Base-by-base conservation (phyloP, 92 coral and sea anemone species). In the Desmophyllum pertusum region DNA sequence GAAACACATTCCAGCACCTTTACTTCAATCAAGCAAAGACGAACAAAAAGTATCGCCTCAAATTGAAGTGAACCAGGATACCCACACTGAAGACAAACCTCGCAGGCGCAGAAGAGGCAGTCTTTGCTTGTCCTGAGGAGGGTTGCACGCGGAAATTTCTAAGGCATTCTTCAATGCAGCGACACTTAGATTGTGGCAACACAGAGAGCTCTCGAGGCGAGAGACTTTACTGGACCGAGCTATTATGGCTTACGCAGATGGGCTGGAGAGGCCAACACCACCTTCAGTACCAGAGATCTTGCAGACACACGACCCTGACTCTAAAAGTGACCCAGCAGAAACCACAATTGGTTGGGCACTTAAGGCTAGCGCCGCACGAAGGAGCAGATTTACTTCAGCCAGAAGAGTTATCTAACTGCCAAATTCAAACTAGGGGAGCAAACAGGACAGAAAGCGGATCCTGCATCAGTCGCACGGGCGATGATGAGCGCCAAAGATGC, bases 311-410 rank as follows among this genome's bases (percentile, higher is more conserved):
- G 35, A 64, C 83, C 83, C n/a, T n/a, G n/a, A n/a, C n/a, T n/a
- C n/a, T n/a, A n/a, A n/a, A n/a, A n/a, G n/a, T n/a, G n/a, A n/a
- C n/a, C 40, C 27, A 10, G 51, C 81, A 70, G 40, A 63, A 63
- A 29, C n/a, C 6, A 73, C 85, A 70, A 81, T 88, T 90, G 90
- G 94, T 21, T 91, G 94, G 94, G 92, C 88, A 5, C 88, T 91
- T 5, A 91, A 84, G 83, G 57, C 85, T 27, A 40, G 79, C 27
- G 61, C 42, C 25, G 14, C 57, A 29, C 27, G 50, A 19, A 25
- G 45, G 66, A 71, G 64, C 78, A 67, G n/a, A n/a, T 85, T 85
- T 70, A 74, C 92, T 29, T 57, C 43, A 50, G 63, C 6, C 92
- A 91, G 76, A 89, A 85, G 53, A 27, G 63, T 42, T 91, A 75